Evolutionary conservation across 2,888 invertebrate species (phyloP), one percentile per base, ranked within the genome.

Genomic region (Sinelater perroti): DNA sequence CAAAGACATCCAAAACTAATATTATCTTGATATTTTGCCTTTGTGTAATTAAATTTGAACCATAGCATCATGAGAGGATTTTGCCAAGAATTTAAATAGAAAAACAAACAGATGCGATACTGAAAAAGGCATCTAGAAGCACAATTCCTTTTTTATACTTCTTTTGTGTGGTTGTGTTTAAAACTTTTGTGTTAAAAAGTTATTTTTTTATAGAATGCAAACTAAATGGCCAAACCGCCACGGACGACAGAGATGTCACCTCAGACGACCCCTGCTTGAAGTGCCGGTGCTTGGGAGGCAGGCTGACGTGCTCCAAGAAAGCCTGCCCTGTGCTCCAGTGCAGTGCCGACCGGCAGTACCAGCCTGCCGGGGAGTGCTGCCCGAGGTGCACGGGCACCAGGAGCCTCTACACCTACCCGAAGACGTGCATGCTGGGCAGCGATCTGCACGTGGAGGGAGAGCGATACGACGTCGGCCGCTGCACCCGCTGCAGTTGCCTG

Each of bases 321-420:
- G 92, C 93, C 1, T 96, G 96, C 70, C 93, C 95, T 0, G 93
- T 95, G 4, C 81, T 96, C 24, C 92, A 93, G 64, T 96, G 96
- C 74, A 87, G 89, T 3, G 77, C 78, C 1, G 81, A 83, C 7
- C 85, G 86, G 64, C 91, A 92, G 70, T 81, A 83, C 56, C 86
- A 87, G 50, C 85, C 86, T 18, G 83, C 87, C 0, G 92, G 91
- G 2, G 90, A 93, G 68, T 96, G 96, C 76, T 97, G 97, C 73
- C 78, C 78, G 13, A 69, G 70, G 52, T 79, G 79, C 50, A 66
- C 65, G 2, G 78, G 84, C 2, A 83, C 80, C 0, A 77, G 82
- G 28, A 80, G 81, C 50, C 79, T 83, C 58, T 76, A 83, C 30
- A 72, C 62, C 10, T 60, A 66, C 2, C 64, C 65, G 1, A 65